Base-by-base conservation (phyloP, 1,140 invertebrate genomes). In the Neodiprion lecontei region DNA sequence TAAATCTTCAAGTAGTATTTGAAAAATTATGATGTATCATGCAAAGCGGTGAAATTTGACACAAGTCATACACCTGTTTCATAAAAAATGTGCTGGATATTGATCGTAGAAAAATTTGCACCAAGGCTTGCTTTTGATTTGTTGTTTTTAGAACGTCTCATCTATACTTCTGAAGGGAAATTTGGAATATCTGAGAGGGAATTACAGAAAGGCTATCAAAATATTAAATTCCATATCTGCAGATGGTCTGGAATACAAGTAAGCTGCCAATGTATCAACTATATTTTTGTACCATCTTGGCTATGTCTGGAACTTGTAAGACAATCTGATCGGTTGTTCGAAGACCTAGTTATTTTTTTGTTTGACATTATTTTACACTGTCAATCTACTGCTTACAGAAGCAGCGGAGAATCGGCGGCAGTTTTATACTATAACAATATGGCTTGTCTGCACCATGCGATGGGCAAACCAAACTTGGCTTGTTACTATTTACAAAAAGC, bases 401-500 rank as follows among this genome's bases (percentile, higher is more conserved):
- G 88, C 47, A 88, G 85, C 76, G 93, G 93, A 4, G 92, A 94
- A 80, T 91, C 90, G 70, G 86, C 92, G 12, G 89, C 91, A 67
- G 91, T 96, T 67, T 92, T 95, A 79, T 94, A 95, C 78, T 95
- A 96, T 82, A 98, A 98, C 84, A 98, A 98, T 84, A 91, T 97
- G 79, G 97, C 94, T 50, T 94, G 96, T 75, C 92, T 97, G 75
- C 94, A 98, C 89, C 92, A 96, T 81, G 93, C 95, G 40, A 91
- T 97, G 81, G 93, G 94, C 8, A 97, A 97, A 87, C 95, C 95
- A 75, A 94, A 95, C 83, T 90, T 98, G 50, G 96, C 96, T 1
- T 92, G 92, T 61, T 94, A 95, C 81, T 96, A 97, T 88, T 93
- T 97, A 80, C 92, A 95, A 81, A 93, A 94, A 88, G 96, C 97